Conservation (phyloP, 2,113 vertebrate species). For the Engraulis encrasicolus region DNA sequence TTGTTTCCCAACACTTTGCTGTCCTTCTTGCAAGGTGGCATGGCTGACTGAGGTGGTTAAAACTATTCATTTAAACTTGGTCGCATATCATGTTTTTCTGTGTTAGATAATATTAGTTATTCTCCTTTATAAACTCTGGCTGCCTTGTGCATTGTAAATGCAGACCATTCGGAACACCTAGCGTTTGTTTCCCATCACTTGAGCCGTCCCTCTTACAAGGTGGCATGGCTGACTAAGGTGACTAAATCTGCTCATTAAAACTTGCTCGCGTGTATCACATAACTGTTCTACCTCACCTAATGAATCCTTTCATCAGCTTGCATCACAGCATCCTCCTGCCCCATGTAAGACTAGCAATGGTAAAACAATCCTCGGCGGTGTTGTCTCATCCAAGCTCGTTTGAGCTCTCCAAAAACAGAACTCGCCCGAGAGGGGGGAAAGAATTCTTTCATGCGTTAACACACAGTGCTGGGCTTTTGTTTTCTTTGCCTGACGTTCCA, state of each 20-base stretch:
- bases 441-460: constrained; percentile 18
- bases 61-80: constrained; percentile 3
- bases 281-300: constrained; percentile 66
- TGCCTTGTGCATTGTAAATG: not conserved
- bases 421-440: constrained; percentile 20
- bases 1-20: not conserved
- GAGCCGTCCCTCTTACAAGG: constrained; percentile 3
- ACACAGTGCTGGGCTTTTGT: constrained; percentile 19
- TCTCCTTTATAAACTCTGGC: not conserved
- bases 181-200: not conserved
- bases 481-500: constrained; percentile 30
- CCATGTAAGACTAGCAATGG: constrained; percentile 71
- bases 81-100: constrained; percentile 64
- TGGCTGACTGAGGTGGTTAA: constrained; percentile 39
- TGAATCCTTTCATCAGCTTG: constrained; percentile 70
- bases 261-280: constrained; percentile 61
- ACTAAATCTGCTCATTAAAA: constrained; percentile 12
- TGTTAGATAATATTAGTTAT: constrained; percentile 1
- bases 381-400: constrained; percentile 65
- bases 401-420: constrained; percentile 32
- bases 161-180: not conserved
- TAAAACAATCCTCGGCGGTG: constrained; percentile 66
- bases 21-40: constrained; percentile 42
- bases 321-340: constrained; percentile 52
- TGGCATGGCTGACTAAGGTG: constrained; percentile 51